Percentiles rank a stretch among this genome's conserved stretches.
Evolutionary conservation across 37 sponge, comb jelly and placozoan genomes (phyloP).

Genomic region (Cladorhizidae sp.): DNA sequence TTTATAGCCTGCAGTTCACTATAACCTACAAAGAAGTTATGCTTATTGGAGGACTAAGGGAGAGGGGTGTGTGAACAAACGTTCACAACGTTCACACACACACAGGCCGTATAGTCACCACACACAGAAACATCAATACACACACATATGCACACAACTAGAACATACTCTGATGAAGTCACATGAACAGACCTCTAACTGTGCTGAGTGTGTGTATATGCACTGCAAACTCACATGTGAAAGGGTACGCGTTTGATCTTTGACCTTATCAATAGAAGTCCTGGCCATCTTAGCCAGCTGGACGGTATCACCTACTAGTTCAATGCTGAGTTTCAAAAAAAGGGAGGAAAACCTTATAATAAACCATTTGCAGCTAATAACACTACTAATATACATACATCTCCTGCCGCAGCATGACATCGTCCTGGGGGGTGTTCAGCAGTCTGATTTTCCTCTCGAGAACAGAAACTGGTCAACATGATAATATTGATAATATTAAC

Average conservation of each 20-base stretch:
- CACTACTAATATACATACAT: conserved; percentile 35
- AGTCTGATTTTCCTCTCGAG: conserved; percentile 40
- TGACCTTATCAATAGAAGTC: conserved; percentile 42
- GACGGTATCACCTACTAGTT: conserved; percentile 49
- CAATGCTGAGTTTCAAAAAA: conserved; percentile 14
- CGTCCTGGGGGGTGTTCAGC: conserved; percentile 43
- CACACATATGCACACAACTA: neutral
- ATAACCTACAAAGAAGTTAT: too few relatives aligned
- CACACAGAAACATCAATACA: neutral
- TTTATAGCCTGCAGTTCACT: too few relatives aligned
- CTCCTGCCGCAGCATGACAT: conserved; percentile 28
- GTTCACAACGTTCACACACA: too few relatives aligned
- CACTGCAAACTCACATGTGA: conserved; percentile 17
- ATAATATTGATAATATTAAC: too few relatives aligned
- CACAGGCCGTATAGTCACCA: too few relatives aligned
- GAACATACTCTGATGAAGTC: neutral
- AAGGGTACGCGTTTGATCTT: conserved; percentile 1
- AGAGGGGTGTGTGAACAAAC: too few relatives aligned
- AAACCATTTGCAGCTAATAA: neutral
- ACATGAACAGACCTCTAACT: neutral
- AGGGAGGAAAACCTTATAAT: neutral
- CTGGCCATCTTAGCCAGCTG: conserved; percentile 70
- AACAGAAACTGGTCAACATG: conserved; percentile 19
- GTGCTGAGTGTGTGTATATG: neutral
- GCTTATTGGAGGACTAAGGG: too few relatives aligned